Evolutionary conservation across 1,140 invertebrate genomes (phyloP).

Genomic region (Drosophila elegans): DNA sequence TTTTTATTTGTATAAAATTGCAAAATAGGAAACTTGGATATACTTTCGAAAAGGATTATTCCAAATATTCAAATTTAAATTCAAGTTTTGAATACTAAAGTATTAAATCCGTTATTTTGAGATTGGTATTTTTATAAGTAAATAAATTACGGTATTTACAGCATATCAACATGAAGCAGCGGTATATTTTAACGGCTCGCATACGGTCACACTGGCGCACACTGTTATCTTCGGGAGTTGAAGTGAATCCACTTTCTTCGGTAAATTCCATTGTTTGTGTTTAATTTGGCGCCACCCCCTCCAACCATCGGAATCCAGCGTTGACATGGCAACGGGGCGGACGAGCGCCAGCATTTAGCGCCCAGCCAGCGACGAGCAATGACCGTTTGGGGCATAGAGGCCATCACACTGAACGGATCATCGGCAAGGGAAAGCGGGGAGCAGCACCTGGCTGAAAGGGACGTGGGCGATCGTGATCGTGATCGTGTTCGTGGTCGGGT

Average conservation of each 20-base stretch:
- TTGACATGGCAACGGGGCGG: constrained; percentile 32
- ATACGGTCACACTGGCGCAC: neutral
- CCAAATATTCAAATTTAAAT: too few relatives aligned
- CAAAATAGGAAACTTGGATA: too few relatives aligned
- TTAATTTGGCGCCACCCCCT: constrained; percentile 2
- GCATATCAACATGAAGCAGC: neutral
- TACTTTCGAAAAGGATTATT: too few relatives aligned
- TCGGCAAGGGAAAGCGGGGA: constrained; percentile 59
- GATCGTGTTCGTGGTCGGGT: constrained; percentile 8
- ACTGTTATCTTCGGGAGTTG: constrained; percentile 3
- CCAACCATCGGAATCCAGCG: neutral
- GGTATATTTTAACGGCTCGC: neutral
- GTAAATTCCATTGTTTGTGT: constrained; percentile 11
- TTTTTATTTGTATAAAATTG: too few relatives aligned
- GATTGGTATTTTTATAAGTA: too few relatives aligned
- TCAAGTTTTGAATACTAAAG: too few relatives aligned
- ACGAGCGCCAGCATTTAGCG: constrained; percentile 26
- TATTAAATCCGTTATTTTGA: too few relatives aligned
- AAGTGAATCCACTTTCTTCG: constrained; percentile 6
- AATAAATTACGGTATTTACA: neutral
- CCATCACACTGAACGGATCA: constrained; percentile 69
- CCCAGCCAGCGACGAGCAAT: constrained; percentile 52
- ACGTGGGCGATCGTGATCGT: neutral
- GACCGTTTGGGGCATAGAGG: constrained; percentile 79
- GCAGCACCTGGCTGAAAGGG: constrained; percentile 6